phyloP scores from a whole-genome alignment of 2,113 vertebrate species.

The Benthochromis sp. region DNA sequence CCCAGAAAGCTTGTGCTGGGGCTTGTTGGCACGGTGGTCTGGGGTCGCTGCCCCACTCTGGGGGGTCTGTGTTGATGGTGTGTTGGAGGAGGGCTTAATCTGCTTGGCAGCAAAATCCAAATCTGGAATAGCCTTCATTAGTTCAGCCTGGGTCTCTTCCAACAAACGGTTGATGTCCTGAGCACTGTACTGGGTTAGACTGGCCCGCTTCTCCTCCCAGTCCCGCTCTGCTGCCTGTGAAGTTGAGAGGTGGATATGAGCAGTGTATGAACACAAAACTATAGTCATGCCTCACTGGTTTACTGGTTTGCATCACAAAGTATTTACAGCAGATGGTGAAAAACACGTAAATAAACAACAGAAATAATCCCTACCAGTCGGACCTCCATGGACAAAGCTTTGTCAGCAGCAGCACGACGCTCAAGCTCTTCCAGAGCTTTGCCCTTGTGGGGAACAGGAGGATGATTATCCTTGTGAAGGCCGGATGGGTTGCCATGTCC shows the following conservation, averaged over 20 bases:
- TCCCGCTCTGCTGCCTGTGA: conserved; percentile 89
- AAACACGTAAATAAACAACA: neutral
- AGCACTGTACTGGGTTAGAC: conserved; percentile 91
- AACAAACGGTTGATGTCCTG: conserved; percentile 96
- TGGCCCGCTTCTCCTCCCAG: conserved; percentile 97
- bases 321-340: neutral
- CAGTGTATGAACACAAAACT: neutral
- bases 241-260: neutral
- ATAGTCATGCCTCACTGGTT: neutral
- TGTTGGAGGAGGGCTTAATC: conserved; percentile 67
- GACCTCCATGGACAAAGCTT: conserved; percentile 87
- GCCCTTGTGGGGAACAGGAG: conserved; percentile 77
- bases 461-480: conserved; percentile 69
- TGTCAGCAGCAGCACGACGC: conserved; percentile 79
- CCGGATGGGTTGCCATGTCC: conserved; percentile 59
- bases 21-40: conserved; percentile 83
- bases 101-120: conserved; percentile 94
- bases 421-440: conserved; percentile 79
- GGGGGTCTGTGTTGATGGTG: conserved; percentile 27
- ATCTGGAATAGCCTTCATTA: conserved; percentile 98
- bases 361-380: conserved; percentile 64
- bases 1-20: conserved; percentile 80
- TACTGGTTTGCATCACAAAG: neutral
- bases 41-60: conserved; percentile 61
- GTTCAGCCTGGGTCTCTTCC: conserved; percentile 94